These are phyloP conservation scores for Arctopsyche grandis DNA, from an alignment of 1,140 invertebrate species.

Conservation along the genomic window DNA sequence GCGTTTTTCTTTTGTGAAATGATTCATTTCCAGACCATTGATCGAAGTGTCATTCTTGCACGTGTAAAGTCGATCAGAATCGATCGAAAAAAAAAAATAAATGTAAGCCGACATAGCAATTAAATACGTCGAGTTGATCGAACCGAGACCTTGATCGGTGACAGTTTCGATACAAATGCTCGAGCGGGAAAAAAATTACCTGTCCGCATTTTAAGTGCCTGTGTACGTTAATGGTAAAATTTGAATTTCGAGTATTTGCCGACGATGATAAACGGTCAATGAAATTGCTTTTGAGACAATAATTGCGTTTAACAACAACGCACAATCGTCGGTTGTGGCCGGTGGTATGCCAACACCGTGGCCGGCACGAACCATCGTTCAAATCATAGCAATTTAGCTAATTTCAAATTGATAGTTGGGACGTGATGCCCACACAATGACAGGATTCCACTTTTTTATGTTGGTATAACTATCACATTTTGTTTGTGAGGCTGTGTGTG, in stretches of 20 bases:
- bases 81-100: background rate
- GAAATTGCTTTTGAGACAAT: slow-evolving; percentile 30
- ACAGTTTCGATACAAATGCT: background rate
- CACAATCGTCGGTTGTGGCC: background rate
- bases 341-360: slow-evolving; percentile 33
- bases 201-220: no score
- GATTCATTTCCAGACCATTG: no score
- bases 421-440: slow-evolving; percentile 50
- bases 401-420: slow-evolving; percentile 54
- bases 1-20: no score
- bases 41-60: no score
- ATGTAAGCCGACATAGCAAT: background rate
- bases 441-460: slow-evolving; percentile 38
- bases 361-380: slow-evolving; percentile 32
- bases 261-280: slow-evolving; percentile 28
- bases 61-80: no score
- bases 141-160: slow-evolving; percentile 16
- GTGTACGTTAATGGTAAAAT: no score
- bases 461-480: background rate
- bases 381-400: slow-evolving; percentile 55
- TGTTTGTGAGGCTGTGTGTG: background rate
- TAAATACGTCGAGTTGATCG: background rate
- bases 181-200: no score
- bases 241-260: background rate
- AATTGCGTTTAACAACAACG: slow-evolving; percentile 25